Evolutionary conservation across 2,113 vertebrate genomes (phyloP).

Genomic region (rabbit (Oryctolagus cuniculus)): mOryCun1.1 NC_091440.1:125960501-125961000

Average conservation of each 20-base stretch:
- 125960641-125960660: background rate
- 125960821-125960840: background rate
- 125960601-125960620: background rate
- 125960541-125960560: background rate
- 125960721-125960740: background rate
- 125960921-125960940: background rate
- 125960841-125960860: background rate
- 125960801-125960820: no score
- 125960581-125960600: background rate
- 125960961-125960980: background rate
- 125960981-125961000: background rate
- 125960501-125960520: background rate
- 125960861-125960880: background rate
- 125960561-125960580: background rate
- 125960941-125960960: background rate
- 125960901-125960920: background rate
- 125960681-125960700: background rate
- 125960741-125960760: no score
- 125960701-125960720: background rate
- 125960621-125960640: background rate
- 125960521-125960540: background rate
- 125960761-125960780: background rate
- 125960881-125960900: constrained; percentile 12
- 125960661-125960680: background rate
- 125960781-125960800: background rate